Evolutionary conservation across 2,888 invertebrate genomes (phyloP).

Genomic region (Hirtodrosophila cameraria): DNA sequence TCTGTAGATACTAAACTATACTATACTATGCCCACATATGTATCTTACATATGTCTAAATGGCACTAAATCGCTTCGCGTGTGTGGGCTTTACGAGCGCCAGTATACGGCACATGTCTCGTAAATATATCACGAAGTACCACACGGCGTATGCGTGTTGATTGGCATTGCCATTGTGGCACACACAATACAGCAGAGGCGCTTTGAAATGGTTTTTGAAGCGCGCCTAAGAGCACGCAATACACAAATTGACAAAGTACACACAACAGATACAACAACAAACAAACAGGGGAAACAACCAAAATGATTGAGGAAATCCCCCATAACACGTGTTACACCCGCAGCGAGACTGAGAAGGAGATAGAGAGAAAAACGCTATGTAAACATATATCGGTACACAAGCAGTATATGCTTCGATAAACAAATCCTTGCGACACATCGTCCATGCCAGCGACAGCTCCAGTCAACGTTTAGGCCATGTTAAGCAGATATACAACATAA

Average conservation of each 20-base stretch:
- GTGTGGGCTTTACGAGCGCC: slow-evolving; percentile 33
- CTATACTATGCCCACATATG: slow-evolving; percentile 1
- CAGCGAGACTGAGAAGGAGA: neutral
- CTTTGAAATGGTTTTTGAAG: slow-evolving; percentile 38
- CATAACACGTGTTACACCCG: slow-evolving; percentile 21
- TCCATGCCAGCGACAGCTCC: slow-evolving; percentile 9
- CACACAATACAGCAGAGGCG: slow-evolving; percentile 9
- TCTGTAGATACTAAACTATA: no score
- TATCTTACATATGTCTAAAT: slow-evolving; percentile 31
- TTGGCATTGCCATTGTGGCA: slow-evolving; percentile 42
- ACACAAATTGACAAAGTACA: slow-evolving; percentile 51
- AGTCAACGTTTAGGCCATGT: slow-evolving; percentile 21
- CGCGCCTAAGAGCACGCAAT: slow-evolving; percentile 43
- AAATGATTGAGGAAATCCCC: slow-evolving; percentile 30
- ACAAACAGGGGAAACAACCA: slow-evolving; percentile 1
- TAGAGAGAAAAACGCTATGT: slow-evolving; percentile 4
- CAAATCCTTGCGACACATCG: slow-evolving; percentile 54
- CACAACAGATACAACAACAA: slow-evolving; percentile 22
- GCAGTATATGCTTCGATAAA: slow-evolving; percentile 60
- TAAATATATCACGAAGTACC: slow-evolving; percentile 39
- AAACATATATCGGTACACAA: slow-evolving; percentile 44
- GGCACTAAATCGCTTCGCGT: slow-evolving; percentile 41
- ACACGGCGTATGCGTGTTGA: slow-evolving; percentile 68
- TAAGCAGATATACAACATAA: slow-evolving; percentile 11
- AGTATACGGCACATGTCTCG: slow-evolving; percentile 5